These are phyloP conservation scores for Notothenia rossii DNA, from an alignment of 2,113 vertebrate species.

Conservation along the genomic window DNA sequence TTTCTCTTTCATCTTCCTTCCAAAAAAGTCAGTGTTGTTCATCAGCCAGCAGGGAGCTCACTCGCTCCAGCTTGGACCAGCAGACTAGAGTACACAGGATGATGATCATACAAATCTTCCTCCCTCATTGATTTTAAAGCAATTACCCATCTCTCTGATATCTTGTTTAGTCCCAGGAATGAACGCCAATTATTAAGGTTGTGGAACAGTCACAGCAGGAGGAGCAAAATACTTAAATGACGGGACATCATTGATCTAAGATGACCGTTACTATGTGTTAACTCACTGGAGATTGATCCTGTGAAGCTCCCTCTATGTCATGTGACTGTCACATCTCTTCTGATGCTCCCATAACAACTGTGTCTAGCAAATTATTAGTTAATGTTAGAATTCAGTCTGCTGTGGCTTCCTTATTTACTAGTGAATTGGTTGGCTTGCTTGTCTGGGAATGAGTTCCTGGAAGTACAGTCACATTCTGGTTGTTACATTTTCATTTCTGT, in stretches of 20 bases:
- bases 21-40: neutral
- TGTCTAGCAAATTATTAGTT: neutral
- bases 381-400: neutral
- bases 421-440: too few species aligned
- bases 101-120: neutral
- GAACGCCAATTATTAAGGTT: neutral
- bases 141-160: neutral
- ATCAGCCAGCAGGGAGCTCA: conserved; percentile 52
- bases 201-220: neutral
- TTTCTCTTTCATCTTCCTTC: neutral
- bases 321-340: conserved; percentile 3
- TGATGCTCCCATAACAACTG: neutral
- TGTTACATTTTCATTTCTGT: too few species aligned
- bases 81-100: neutral
- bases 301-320: neutral
- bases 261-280: neutral
- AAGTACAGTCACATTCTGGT: too few species aligned
- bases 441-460: too few species aligned
- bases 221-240: neutral
- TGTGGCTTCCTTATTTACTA: too few species aligned
- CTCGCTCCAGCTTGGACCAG: conserved; percentile 7
- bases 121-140: neutral
- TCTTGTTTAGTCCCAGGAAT: neutral
- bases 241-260: neutral
- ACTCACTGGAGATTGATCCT: neutral